Conservation (phyloP, 1,140 invertebrate species). For the Bathynomus jamesi region DNA sequence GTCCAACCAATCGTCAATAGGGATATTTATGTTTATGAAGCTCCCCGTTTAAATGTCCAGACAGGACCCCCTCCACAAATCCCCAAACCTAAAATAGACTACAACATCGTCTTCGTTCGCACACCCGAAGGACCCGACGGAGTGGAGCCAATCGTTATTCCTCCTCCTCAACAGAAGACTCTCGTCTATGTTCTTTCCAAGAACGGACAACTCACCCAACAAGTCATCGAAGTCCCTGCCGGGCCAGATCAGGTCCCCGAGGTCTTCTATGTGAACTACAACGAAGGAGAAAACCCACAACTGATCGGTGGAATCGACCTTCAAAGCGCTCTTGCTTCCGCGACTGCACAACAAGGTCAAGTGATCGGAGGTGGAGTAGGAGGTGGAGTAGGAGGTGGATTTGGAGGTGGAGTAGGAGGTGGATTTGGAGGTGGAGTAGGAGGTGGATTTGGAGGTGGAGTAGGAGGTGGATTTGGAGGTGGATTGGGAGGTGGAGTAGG, state of each 20-base stretch:
- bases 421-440: background rate
- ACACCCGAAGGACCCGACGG: slow-evolving; percentile 10
- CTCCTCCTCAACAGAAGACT: slow-evolving; percentile 30
- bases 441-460: background rate
- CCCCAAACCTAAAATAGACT: slow-evolving; percentile 22
- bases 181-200: slow-evolving; percentile 34
- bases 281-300: slow-evolving; percentile 13
- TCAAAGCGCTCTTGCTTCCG: slow-evolving; percentile 4
- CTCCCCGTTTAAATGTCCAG: slow-evolving; percentile 7
- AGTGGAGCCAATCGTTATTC: slow-evolving; percentile 21
- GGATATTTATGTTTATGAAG: slow-evolving; percentile 24
- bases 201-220: slow-evolving; percentile 12
- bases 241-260: background rate
- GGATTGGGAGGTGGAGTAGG: background rate
- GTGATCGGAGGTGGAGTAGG: background rate
- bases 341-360: background rate
- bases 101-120: slow-evolving; percentile 35
- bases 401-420: background rate
- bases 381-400: background rate
- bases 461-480: background rate
- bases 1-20: slow-evolving; percentile 19
- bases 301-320: slow-evolving; percentile 10
- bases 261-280: slow-evolving; percentile 14
- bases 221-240: slow-evolving; percentile 24
- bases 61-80: slow-evolving; percentile 13